Evolutionary conservation across 2,113 vertebrate genomes (phyloP).

Genomic region (Pandion haliaetus): DNA sequence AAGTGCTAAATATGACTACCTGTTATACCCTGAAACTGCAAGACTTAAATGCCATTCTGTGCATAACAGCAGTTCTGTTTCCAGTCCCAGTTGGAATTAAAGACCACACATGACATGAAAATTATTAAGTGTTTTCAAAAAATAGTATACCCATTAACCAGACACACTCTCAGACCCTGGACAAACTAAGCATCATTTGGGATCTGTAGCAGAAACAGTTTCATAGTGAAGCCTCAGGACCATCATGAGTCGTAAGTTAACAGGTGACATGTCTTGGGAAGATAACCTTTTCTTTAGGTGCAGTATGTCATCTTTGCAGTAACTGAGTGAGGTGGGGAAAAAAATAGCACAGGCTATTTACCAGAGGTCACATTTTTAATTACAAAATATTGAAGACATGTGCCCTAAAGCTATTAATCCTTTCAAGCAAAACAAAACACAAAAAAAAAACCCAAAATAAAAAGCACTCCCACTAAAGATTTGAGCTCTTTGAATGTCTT

Average conservation of each 20-base stretch:
- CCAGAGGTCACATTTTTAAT: not conserved
- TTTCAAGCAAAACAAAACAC: not conserved
- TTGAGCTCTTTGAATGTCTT: not conserved
- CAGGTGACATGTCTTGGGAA: not conserved
- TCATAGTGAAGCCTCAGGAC: not conserved
- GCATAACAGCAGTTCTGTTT: not conserved
- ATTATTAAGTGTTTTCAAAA: not conserved
- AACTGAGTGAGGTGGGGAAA: not conserved
- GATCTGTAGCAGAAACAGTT: not conserved
- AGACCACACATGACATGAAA: not conserved
- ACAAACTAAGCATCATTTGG: not conserved
- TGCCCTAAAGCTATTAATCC: not conserved
- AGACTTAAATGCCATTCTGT: not conserved
- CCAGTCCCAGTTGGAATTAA: not conserved
- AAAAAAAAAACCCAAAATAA: not conserved
- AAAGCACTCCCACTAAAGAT: not conserved
- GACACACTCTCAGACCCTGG: not conserved
- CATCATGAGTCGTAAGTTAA: not conserved
- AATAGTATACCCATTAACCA: accelerated
- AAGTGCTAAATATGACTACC: not conserved
- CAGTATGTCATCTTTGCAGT: not conserved
- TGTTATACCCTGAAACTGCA: not conserved
- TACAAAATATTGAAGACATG: not conserved
- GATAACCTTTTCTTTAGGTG: not conserved
- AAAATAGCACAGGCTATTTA: not conserved